Base-by-base conservation (phyloP, 2,888 invertebrate species). In the Brachyptera putata region DNA sequence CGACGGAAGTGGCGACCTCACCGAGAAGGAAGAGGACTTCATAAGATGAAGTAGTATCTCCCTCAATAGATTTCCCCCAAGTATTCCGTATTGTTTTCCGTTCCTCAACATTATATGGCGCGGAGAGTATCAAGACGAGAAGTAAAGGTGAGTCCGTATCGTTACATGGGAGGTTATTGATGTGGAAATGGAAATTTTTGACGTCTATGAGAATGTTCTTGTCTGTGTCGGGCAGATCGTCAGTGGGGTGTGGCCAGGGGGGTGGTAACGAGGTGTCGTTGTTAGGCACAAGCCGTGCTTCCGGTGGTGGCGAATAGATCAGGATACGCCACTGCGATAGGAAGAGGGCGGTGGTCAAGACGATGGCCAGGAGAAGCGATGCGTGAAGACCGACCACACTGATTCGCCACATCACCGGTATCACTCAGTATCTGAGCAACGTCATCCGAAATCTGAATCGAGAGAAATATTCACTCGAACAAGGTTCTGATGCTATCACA, bases 51-150 rank as follows among this genome's bases (percentile, higher is more conserved):
- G n/a, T n/a, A n/a, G n/a, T n/a, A 11, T 14, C 16, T 1, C 22
- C 56, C 21, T 11, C 25, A 30, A 26, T 36, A 49, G 7, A 56
- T 37, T 37, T 41, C 5, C 16, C 24, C 91, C 90, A 91, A 0
- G 90, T 89, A 59, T 81, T 80, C 3, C 91, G 77, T 57, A 91
- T 88, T 0, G 82, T 72, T 55, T 75, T 75, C n/a, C 91, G 78
- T 64, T 87, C 85, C 16, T 79, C 78, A 21, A 74, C 72, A 70
- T 91, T 85, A 3, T 67, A 71, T 0, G 89, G 87, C 0, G 87
- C 85, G 0, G 90, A 87, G 67, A 87, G 83, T 2, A 87, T 77
- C 25, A 87, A 75, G 61, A 88, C 80, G 18, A 89, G 74, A 9
- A 86, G 74, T 22, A 87, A 73, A 13, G 84, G 75, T 5, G 68